Evolutionary conservation across 1,140 invertebrate species (phyloP).

Genomic region (Oppia nitens): DNA sequence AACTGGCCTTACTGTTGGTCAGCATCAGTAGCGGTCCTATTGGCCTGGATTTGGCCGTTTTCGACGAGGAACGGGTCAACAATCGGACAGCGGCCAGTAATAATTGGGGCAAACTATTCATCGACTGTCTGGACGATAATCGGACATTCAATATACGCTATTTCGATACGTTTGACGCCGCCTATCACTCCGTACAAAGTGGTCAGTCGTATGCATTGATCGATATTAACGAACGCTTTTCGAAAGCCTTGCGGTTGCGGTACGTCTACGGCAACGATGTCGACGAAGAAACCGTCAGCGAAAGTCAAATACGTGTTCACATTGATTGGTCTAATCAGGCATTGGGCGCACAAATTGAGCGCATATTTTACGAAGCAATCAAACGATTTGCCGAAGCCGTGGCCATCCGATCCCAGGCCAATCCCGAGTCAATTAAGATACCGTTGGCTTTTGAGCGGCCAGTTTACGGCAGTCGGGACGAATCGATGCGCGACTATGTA

Average conservation of each 20-base stretch:
- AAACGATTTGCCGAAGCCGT: slow-evolving; percentile 19
- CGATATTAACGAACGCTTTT: slow-evolving; percentile 11
- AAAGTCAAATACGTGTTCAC: not conserved
- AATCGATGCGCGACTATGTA: slow-evolving; percentile 57
- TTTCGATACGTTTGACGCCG: not conserved
- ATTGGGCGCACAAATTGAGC: slow-evolving; percentile 16
- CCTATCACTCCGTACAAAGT: slow-evolving; percentile 8
- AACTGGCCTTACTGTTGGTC: slow-evolving; percentile 80
- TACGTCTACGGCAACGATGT: not conserved
- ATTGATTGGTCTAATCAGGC: slow-evolving; percentile 1
- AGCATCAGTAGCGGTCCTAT: slow-evolving; percentile 76
- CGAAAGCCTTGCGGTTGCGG: not conserved
- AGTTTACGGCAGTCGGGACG: slow-evolving; percentile 68
- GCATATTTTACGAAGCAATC: slow-evolving; percentile 13
- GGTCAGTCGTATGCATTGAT: slow-evolving; percentile 14
- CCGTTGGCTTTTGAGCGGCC: slow-evolving; percentile 51
- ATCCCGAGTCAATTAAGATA: slow-evolving; percentile 10
- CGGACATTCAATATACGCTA: not conserved
- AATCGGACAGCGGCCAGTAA: slow-evolving; percentile 5
- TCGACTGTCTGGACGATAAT: not conserved
- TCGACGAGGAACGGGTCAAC: slow-evolving; percentile 30
- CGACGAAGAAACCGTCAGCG: not conserved
- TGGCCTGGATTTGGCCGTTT: slow-evolving; percentile 60
- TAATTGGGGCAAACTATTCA: not conserved
- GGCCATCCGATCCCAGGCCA: slow-evolving; percentile 8